Evolutionary conservation across 1,140 invertebrate species (phyloP), one percentile per base, ranked within the genome.

Genomic region (Telenomus remus): DNA sequence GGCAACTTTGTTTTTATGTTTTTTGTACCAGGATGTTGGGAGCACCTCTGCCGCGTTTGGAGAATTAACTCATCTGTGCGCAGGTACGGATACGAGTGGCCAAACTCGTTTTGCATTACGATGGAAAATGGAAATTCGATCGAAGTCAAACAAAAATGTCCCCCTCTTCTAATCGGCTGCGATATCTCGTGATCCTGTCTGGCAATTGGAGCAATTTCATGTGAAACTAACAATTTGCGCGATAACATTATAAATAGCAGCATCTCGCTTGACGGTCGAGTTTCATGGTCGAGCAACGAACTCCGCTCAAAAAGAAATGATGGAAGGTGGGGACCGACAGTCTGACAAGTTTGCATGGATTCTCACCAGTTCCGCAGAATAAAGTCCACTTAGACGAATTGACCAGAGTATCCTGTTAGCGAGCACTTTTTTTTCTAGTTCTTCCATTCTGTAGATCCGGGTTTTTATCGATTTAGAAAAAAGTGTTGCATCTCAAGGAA

Each of bases 231-330:
- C 53, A 79, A 79, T 79, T 79, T 79, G 57, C 55, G 13, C 46
- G 54, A 63, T 56, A 72, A 60, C 50, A 71, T 74, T 77, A 77
- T 77, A 78, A 78, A 78, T 75, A 79, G 70, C 74, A 48, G 49
- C 61, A 71, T 66, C 57, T 14, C 61, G 56, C 48, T 35, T 70
- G 74, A 39, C 49, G 59, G 55, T 79, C 54, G 46, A 70, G 70
- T 77, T 63, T 79, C 79, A 80, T 72, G 79, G 79, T 47, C 79
- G 79, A 72, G 57, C 77, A 71, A 79, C 74, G 77, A 80, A 80
- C 79, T 37, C 70, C n/a, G 57, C n/a, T 55, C 27, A 61, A 55
- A 66, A 75, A 65, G 50, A 37, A 72, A 59, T 59, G 48, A 71
- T 60, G 57, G 11, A 63, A 65, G 51, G 56, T 61, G 63, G 61